These are phyloP conservation scores for Drosophila longiperda DNA, from an alignment of 2,888 invertebrate genomes.

Conservation along the genomic window DNA sequence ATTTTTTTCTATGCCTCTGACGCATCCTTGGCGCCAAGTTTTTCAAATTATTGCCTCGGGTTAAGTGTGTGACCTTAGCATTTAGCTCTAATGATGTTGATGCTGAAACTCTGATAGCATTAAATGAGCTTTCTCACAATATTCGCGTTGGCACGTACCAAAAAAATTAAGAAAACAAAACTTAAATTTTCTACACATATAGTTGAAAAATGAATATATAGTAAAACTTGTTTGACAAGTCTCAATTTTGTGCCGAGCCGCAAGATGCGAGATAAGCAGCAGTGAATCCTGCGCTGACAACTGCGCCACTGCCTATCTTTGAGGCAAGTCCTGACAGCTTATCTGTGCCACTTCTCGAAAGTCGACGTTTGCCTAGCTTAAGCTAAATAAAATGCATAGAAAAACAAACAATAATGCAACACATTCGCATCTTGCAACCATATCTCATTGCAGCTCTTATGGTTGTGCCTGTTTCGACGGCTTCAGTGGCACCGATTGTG, in stretches of 20 bases:
- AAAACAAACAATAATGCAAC: slow-evolving; percentile 34
- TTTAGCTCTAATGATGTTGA: slow-evolving; percentile 51
- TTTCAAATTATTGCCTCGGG: slow-evolving; percentile 60
- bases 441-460: slow-evolving; percentile 88
- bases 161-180: slow-evolving; percentile 17
- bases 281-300: slow-evolving; percentile 47
- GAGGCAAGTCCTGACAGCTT: slow-evolving; percentile 30
- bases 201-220: neutral
- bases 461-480: slow-evolving; percentile 92
- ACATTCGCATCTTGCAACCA: slow-evolving; percentile 17
- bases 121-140: slow-evolving; percentile 18
- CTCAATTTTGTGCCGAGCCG: slow-evolving; percentile 24
- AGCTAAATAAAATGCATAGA: neutral
- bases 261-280: slow-evolving; percentile 42
- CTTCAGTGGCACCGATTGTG: slow-evolving; percentile 91
- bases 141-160: slow-evolving; percentile 53
- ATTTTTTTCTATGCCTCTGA: slow-evolving; percentile 2
- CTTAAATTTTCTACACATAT: slow-evolving; percentile 12
- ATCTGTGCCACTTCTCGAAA: slow-evolving; percentile 15
- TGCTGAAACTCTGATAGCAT: slow-evolving; percentile 9
- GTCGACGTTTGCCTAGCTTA: neutral
- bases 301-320: slow-evolving; percentile 22
- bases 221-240: slow-evolving; percentile 37
- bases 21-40: slow-evolving; percentile 52
- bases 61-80: slow-evolving; percentile 51